A percentile compares a stretch with the other conserved stretches of the same genome.
phyloP scores from a whole-genome alignment of 1,140 invertebrate genomes.

The Philotrypesis tridentata region DNA sequence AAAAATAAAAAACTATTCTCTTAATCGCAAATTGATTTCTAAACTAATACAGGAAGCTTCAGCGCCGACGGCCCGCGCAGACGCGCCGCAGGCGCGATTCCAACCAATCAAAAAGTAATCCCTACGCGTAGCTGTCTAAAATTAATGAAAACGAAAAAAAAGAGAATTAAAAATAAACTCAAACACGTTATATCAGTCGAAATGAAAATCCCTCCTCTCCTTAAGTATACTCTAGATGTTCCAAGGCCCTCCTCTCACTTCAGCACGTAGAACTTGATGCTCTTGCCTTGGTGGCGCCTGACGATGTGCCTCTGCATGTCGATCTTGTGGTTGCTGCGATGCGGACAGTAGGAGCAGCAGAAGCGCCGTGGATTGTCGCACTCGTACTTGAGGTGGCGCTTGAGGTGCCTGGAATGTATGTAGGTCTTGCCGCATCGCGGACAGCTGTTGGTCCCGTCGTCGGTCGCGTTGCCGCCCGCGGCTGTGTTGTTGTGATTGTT shows the following conservation, averaged over 20 bases:
- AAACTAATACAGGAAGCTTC: not conserved
- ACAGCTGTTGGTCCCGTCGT: constrained; percentile 26
- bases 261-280: constrained; percentile 47
- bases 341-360: constrained; percentile 40
- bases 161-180: not conserved
- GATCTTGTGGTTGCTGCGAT: constrained; percentile 47
- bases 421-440: constrained; percentile 57
- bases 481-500: not conserved
- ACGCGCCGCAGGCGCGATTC: no score
- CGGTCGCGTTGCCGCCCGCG: not conserved
- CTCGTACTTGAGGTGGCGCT: constrained; percentile 70
- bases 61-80: no score
- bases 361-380: constrained; percentile 63
- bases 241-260: constrained; percentile 26
- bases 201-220: not conserved
- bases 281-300: constrained; percentile 41
- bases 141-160: not conserved
- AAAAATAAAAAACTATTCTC: not conserved
- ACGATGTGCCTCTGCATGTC: constrained; percentile 43
- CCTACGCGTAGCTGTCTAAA: no score
- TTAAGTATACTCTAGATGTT: not conserved
- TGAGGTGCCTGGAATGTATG: constrained; percentile 64
- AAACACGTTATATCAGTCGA: not conserved
- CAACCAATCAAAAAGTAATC: not conserved
- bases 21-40: not conserved